Evolutionary conservation across 2,888 invertebrate species (phyloP), one percentile per base, ranked within the genome.

Genomic region (Synanthedon myopaeformis): DNA sequence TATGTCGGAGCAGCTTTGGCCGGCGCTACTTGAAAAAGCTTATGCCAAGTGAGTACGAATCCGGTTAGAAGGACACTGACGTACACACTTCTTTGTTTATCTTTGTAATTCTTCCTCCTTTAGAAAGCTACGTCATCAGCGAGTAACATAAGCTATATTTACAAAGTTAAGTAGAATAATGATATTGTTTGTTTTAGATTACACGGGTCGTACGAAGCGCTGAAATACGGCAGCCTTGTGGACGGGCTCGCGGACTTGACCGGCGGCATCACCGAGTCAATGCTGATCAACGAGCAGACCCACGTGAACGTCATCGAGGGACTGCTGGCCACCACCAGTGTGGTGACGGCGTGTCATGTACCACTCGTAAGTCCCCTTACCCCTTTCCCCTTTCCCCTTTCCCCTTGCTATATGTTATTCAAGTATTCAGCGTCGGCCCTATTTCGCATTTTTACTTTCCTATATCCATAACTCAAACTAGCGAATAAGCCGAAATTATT

Each of bases 171-270:
- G n/a, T n/a, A n/a, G n/a, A n/a, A n/a, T n/a, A n/a, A n/a, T 19
- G 19, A 19, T 3, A 23, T 4, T 23, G 23, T 52, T 17, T 52
- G 35, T 17, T 5, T 59, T 12, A 74, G 96, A 81, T 81, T 97
- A 54, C 96, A 96, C 71, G 96, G 96, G 4, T 96, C 96, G 0
- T 97, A 97, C 79, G 96, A 97, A 80, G 96, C 96, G 0, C 85
- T 97, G 1, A 96, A 96, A 71, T 97, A 97, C 70, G 96, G 96
- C n/a, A 95, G 94, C 50, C 86, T 95, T 11, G 83, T 96, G 57
- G 96, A 96, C 72, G 96, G 96, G 0, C 82, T 97, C 53, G 94
- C 95, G 0, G 96, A 96, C 79, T 88, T 97, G 41, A 94, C 96
- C 0, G 96, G 96, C 0, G 96, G 96, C 4, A 94, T 96, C 55